phyloP scores from a whole-genome alignment of 1,140 invertebrate genomes.

The Dendroctonus ponderosae region DNA sequence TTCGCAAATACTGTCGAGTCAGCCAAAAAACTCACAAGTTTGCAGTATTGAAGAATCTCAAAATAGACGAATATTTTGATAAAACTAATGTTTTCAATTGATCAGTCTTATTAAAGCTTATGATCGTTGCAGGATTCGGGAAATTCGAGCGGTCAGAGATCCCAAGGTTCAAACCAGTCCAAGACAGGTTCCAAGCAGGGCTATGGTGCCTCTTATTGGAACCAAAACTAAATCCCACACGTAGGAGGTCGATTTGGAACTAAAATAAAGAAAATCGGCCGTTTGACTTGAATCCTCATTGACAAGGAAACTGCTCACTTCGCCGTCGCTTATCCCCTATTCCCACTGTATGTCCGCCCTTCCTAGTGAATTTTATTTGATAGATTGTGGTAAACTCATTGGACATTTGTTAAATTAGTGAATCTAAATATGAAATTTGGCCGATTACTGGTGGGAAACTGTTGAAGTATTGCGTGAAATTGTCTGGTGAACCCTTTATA shows the following conservation, averaged over 20 bases:
- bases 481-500: too few relatives aligned
- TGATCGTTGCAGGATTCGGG: slow-evolving; percentile 59
- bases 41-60: too few relatives aligned
- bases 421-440: too few relatives aligned
- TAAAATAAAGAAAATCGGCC: neutral
- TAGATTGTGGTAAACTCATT: neutral
- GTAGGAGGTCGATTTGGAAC: neutral
- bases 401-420: too few relatives aligned
- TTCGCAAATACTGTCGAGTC: too few relatives aligned
- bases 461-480: too few relatives aligned
- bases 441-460: too few relatives aligned
- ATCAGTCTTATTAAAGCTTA: too few relatives aligned
- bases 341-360: neutral
- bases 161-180: slow-evolving; percentile 65
- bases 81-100: too few relatives aligned
- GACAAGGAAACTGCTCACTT: slow-evolving; percentile 30
- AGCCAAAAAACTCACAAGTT: too few relatives aligned
- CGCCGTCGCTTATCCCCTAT: slow-evolving; percentile 3
- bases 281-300: neutral
- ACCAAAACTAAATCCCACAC: slow-evolving; percentile 45
- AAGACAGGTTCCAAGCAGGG: slow-evolving; percentile 65
- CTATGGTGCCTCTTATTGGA: slow-evolving; percentile 62
- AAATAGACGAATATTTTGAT: too few relatives aligned
- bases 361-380: slow-evolving; percentile 7
- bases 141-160: slow-evolving; percentile 65